Conservation (phyloP, 2,888 invertebrate species). For the Neoitamus cyanurus region DNA sequence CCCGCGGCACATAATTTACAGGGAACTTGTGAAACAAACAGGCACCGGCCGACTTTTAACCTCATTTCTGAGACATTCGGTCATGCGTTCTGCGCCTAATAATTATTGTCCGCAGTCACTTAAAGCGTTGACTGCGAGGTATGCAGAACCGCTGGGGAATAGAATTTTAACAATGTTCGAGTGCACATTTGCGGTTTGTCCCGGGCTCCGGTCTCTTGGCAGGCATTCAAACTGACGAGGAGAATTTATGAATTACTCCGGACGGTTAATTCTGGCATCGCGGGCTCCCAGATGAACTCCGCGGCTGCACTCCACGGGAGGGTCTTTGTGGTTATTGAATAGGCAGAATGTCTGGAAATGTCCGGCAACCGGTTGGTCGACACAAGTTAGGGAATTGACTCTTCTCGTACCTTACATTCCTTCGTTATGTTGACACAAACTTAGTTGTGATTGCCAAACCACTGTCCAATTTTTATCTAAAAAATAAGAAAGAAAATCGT, state of each 20-base stretch:
- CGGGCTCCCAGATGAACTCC: constrained; percentile 23
- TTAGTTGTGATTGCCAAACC: background rate
- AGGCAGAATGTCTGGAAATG: background rate
- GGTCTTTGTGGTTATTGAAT: constrained; percentile 32
- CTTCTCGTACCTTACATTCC: background rate
- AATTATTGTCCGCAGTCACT: constrained; percentile 42
- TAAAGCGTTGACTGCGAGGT: constrained; percentile 30
- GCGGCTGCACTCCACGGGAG: constrained; percentile 25
- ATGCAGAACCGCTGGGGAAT: constrained; percentile 38
- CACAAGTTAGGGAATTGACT: background rate
- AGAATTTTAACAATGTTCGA: constrained; percentile 42
- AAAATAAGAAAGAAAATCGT: background rate
- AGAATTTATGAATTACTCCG: constrained; percentile 37
- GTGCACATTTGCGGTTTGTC: constrained; percentile 40
- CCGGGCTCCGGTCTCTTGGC: background rate
- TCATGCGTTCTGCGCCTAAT: constrained; percentile 42
- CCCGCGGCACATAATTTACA: constrained; percentile 36
- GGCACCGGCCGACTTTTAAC: constrained; percentile 39
- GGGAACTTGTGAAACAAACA: constrained; percentile 34
- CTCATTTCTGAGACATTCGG: constrained; percentile 42
- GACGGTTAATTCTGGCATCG: constrained; percentile 6
- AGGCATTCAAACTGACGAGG: constrained; percentile 15
- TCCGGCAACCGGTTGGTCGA: background rate
- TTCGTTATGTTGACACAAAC: background rate
- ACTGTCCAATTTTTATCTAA: background rate